A percentile compares a stretch with the other conserved stretches of the same genome.
These are phyloP conservation scores for Polia nebulosa DNA, from an alignment of 2,888 invertebrate genomes.

Conservation along the genomic window DNA sequence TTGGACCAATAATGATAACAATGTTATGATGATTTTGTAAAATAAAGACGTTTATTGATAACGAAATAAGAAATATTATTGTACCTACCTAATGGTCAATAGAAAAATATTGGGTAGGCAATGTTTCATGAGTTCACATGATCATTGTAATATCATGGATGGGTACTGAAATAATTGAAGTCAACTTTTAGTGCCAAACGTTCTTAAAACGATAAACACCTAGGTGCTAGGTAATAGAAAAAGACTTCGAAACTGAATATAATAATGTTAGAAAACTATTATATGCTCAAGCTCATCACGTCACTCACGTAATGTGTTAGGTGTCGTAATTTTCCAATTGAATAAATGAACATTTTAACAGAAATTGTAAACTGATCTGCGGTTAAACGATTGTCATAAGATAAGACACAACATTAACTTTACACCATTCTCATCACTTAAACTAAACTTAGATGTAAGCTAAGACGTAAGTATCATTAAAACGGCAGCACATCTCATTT, in stretches of 20 bases:
- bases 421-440: not conserved
- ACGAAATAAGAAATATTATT: not conserved
- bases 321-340: not conserved
- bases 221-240: too few relatives aligned
- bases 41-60: not conserved
- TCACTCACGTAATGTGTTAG: not conserved
- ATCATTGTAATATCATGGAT: not conserved
- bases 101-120: not conserved
- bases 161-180: not conserved
- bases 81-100: not conserved
- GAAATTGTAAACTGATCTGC: not conserved
- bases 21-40: not conserved
- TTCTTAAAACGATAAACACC: not conserved
- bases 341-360: not conserved
- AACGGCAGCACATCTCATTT: constrained; percentile 17
- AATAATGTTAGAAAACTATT: not conserved
- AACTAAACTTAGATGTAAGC: constrained; percentile 20
- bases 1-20: not conserved
- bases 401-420: not conserved
- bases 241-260: not conserved
- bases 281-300: not conserved
- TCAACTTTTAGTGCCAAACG: not conserved
- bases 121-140: not conserved
- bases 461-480: constrained; percentile 4
- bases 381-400: not conserved